Conservation (phyloP, 2,113 vertebrate genomes). For the Cettia cetti region DNA sequence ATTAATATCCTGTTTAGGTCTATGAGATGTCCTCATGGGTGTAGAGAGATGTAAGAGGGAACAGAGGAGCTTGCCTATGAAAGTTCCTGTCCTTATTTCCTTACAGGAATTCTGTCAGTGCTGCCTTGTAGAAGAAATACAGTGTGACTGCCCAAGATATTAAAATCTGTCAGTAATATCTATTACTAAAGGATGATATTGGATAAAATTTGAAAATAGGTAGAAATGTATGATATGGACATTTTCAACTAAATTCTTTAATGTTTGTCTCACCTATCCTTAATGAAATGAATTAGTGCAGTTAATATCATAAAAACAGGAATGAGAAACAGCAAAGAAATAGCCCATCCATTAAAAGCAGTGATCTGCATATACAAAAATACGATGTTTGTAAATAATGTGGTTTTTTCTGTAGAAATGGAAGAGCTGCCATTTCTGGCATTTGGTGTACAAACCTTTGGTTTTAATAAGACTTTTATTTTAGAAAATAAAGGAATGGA, state of each 20-base stretch:
- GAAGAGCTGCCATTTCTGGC: neutral
- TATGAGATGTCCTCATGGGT: neutral
- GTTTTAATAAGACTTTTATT: neutral
- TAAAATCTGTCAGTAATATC: neutral
- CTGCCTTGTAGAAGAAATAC: neutral
- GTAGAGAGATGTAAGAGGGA: neutral
- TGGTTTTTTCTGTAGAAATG: neutral
- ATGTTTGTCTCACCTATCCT: neutral
- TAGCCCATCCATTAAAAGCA: neutral
- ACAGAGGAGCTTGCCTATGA: neutral
- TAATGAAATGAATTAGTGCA: neutral
- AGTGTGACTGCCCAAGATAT: neutral
- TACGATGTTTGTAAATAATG: accelerated
- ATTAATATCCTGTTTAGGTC: neutral
- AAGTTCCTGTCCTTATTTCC: neutral
- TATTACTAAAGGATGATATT: neutral
- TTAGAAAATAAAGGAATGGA: neutral
- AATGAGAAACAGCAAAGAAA: neutral
- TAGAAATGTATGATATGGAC: neutral
- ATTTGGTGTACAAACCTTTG: neutral
- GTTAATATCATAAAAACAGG: neutral
- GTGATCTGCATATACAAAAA: neutral
- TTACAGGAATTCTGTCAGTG: neutral
- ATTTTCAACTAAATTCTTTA: neutral
- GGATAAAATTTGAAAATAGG: neutral